phyloP scores from a whole-genome alignment of 2,797 vertebrate species.

The Coluber constrictor region DNA sequence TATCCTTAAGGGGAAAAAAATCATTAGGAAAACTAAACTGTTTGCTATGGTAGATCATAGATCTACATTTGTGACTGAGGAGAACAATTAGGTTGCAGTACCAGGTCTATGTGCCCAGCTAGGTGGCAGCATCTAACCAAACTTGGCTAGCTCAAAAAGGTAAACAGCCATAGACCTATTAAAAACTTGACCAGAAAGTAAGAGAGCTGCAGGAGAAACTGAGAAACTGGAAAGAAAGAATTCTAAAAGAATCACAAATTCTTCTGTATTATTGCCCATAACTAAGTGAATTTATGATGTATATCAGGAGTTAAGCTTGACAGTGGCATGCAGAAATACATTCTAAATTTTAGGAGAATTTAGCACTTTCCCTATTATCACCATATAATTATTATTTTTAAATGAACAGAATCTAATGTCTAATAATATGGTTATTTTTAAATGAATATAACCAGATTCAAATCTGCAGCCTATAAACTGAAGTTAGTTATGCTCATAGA shows the following conservation, averaged over 20 bases:
- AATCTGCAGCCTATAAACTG: neutral
- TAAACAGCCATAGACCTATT: neutral
- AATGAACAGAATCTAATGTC: neutral
- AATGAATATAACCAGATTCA: neutral
- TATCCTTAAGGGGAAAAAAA: neutral
- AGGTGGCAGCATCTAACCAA: neutral
- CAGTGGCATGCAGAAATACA: neutral
- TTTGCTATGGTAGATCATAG: neutral
- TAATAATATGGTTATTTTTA: neutral
- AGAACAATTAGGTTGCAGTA: neutral
- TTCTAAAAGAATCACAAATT: neutral
- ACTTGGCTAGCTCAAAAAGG: neutral
- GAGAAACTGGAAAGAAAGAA: neutral
- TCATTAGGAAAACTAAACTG: neutral
- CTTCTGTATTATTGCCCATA: neutral
- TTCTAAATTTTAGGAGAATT: neutral
- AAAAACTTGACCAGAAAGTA: neutral
- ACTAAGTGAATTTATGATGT: neutral
- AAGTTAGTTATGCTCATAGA: neutral
- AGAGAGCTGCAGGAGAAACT: neutral
- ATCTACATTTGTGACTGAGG: neutral
- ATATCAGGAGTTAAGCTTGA: neutral
- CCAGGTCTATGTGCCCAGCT: neutral
- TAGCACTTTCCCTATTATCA: neutral
- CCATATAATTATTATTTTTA: neutral